These are phyloP conservation scores for Trialeurodes vaporariorum DNA, from an alignment of 1,140 invertebrate species.

Conservation along the genomic window DNA sequence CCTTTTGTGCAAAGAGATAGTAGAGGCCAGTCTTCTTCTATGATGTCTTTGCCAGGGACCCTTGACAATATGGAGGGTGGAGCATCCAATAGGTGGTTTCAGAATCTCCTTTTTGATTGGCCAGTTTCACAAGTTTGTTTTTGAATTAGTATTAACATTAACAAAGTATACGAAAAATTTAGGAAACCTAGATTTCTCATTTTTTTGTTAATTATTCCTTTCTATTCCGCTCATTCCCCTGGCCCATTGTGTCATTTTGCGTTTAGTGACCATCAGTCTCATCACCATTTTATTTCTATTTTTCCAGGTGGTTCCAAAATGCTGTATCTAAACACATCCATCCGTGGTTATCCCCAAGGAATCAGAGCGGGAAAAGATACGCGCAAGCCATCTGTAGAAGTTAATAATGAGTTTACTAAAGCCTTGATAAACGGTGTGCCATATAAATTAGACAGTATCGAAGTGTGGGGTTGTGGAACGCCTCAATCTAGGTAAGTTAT, in stretches of 20 bases:
- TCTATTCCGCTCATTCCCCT: not conserved
- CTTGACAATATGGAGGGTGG: too few relatives aligned
- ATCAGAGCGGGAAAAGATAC: conserved; percentile 68
- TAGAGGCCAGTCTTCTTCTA: too few relatives aligned
- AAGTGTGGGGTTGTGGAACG: conserved; percentile 82
- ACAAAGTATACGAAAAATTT: too few relatives aligned
- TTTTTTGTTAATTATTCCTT: conserved; percentile 3
- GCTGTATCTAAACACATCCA: conserved; percentile 68
- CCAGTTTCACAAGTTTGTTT: too few relatives aligned
- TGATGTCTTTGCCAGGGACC: too few relatives aligned
- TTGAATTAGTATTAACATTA: too few relatives aligned
- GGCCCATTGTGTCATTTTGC: not conserved
- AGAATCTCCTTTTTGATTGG: too few relatives aligned
- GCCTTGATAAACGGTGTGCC: conserved; percentile 40
- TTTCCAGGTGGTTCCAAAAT: conserved; percentile 58
- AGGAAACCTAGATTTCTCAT: not conserved
- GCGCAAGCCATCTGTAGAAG: conserved; percentile 54
- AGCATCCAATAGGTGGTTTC: too few relatives aligned
- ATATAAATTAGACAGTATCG: conserved; percentile 41
- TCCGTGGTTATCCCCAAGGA: conserved; percentile 73
- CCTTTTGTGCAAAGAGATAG: too few relatives aligned
- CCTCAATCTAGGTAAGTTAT: conserved; percentile 39
- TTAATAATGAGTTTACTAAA: conserved; percentile 59
- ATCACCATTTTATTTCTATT: conserved; percentile 17
- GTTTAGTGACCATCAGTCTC: too few relatives aligned